These are phyloP conservation scores for Dysmachus trigonus DNA, from an alignment of 2,888 invertebrate genomes.

Conservation along the genomic window DNA sequence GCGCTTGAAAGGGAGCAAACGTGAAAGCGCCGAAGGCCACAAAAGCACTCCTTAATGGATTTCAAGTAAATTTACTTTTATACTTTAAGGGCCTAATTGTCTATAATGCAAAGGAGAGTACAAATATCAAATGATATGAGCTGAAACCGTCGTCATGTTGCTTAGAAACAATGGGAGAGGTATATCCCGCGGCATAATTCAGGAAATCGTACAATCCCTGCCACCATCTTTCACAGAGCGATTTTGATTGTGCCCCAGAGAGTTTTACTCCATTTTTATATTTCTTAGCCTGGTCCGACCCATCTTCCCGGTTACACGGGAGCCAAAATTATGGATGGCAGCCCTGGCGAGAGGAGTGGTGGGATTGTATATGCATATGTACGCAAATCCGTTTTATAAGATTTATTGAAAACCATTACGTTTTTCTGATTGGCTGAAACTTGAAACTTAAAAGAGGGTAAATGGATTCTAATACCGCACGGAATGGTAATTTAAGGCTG, in stretches of 20 bases:
- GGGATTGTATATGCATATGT: no score
- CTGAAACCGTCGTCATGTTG: slow-evolving; percentile 4
- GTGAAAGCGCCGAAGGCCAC: background rate
- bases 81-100: background rate
- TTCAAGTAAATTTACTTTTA: background rate
- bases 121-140: background rate
- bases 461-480: slow-evolving; percentile 35
- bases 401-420: slow-evolving; percentile 49
- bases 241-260: slow-evolving; percentile 5
- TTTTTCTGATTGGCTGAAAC: slow-evolving; percentile 49
- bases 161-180: slow-evolving; percentile 15
- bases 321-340: slow-evolving; percentile 23
- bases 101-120: background rate
- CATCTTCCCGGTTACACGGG: slow-evolving; percentile 6
- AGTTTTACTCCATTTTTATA: slow-evolving; percentile 25
- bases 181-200: slow-evolving; percentile 6
- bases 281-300: background rate
- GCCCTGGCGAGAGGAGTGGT: background rate
- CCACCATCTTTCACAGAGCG: slow-evolving; percentile 12
- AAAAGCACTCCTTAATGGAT: background rate
- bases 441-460: slow-evolving; percentile 35
- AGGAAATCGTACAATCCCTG: slow-evolving; percentile 11
- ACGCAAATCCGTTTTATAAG: slow-evolving; percentile 46
- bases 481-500: slow-evolving; percentile 35
- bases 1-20: background rate